Evolutionary conservation across 2,888 invertebrate species (phyloP), one percentile per base, ranked within the genome.

Genomic region (Pharmacophagus antenor): DNA sequence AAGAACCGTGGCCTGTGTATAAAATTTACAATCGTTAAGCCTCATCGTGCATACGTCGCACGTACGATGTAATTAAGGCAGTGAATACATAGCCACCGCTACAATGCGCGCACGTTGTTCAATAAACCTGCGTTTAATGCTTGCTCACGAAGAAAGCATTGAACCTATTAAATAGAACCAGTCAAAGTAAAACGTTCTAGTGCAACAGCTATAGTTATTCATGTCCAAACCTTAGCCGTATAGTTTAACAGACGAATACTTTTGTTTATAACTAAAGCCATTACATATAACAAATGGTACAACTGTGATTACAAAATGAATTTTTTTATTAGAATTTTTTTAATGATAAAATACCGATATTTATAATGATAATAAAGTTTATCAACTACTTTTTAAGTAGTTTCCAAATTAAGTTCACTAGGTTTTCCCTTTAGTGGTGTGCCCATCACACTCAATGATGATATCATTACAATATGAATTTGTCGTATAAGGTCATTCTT

Each of bases 21-120:
- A 23, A 17, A 49, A 47, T 17, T 18, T 15, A 41, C 20, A 50
- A 42, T 23, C 25, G 44, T 27, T 42, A 20, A 23, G 12, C 17
- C 18, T 23, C 8, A 48, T 58, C 48, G 37, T 15, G 15, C 23
- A 48, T 27, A 1, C 37, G 15, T 5, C 18, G 17, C 52, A 48
- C 58, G 53, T 52, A 42, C 53, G 7, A 20, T 18, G 42, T 48
- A 58, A 58, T 58, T 58, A 58, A 53, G 27, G 58, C 58, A 31
- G 25, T 17, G 23, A 22, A 41, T 48, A 41, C 55, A 47, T 55
- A 15, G 55, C 18, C 12, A 18, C 20, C 18, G 27, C 37, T 23
- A 42, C 48, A 53, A 41, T 58, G 25, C 58, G 21, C 53, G 21
- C 53, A 50, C 48, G 21, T 52, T 57, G 44, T 57, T 18, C 3